Base-by-base conservation (phyloP, 2,113 vertebrate genomes). In the Ginglymostoma cirratum region DNA sequence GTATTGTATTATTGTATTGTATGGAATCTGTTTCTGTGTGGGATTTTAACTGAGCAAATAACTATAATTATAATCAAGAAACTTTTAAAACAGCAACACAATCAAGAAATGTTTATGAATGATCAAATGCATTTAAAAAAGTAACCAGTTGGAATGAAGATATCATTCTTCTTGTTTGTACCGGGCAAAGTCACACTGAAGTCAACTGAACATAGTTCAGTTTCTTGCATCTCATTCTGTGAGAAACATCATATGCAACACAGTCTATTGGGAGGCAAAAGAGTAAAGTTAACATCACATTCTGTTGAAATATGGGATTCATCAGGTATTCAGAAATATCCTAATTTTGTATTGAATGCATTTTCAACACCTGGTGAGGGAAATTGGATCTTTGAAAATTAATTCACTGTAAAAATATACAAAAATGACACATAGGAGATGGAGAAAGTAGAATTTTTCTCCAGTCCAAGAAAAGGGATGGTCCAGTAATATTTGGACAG, bases 231-330 rank as follows among this genome's bases (percentile, higher is more conserved):
- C 61, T 23, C 55, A 92, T 66, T 66, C 61, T 66, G 61, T 38
- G n/a, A 5, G 15, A 55, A 55, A 30, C 52, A 3, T 55, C 87
- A 87, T 87, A 19, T n/a, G 6, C 14, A 55, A 90, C 87, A 65
- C n/a, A n/a, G 89, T 66, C 89, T 93, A n/a, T 76, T 95, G 67
- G 42, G 94, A 95, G 23, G 38, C 48, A 27, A 95, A 65, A 72
- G 69, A 38, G 7, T 27, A 7, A 69, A 94, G 15, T 95, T 72
- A 52, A 5, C 21, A 15, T 15, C 12, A 72, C 45, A 48, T 45
- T 48, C 61, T 70, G 24, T 45, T 94, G 66, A 70, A 94, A 94
- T 38, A 94, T 70, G 8, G 42, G 42, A 38, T n/a, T 94, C 38
- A 67, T 94, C 61, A 67, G 1, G 55, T 38, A 17, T 10, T 67